Conservation (phyloP, 2,113 vertebrate genomes). For the Theristicus caerulescens region DNA sequence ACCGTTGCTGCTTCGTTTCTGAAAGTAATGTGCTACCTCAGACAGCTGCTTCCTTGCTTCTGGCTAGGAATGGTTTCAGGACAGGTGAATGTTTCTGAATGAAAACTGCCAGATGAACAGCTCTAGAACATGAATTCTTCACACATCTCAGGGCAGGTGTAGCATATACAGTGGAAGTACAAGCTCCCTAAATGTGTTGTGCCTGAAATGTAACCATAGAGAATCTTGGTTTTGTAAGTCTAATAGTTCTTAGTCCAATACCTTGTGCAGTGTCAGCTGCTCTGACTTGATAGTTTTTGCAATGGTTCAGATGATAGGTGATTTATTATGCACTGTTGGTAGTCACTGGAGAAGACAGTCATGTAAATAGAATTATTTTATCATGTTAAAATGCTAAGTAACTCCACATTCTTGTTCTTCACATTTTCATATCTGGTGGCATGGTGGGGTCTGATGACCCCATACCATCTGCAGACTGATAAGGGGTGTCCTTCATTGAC, state of each 20-base stretch:
- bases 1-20: fast-evolving
- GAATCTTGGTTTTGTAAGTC: not conserved
- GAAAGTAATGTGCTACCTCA: not conserved
- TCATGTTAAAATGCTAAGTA: not conserved
- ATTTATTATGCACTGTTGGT: not conserved
- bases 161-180: not conserved
- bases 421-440: not conserved
- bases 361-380: not conserved
- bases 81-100: not conserved
- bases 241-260: not conserved
- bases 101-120: not conserved
- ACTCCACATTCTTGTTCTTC: not conserved
- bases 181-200: not conserved
- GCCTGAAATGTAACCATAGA: not conserved
- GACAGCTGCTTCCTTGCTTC: not conserved
- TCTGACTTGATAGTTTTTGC: not conserved
- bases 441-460: not conserved
- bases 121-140: not conserved
- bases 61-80: not conserved
- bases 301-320: not conserved
- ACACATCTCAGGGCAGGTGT: not conserved
- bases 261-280: not conserved
- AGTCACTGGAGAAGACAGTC: not conserved
- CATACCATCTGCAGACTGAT: not conserved
- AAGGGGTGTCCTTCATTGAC: not conserved